Conservation (phyloP, 2,888 invertebrate species). For the Parnassius apollo region DNA sequence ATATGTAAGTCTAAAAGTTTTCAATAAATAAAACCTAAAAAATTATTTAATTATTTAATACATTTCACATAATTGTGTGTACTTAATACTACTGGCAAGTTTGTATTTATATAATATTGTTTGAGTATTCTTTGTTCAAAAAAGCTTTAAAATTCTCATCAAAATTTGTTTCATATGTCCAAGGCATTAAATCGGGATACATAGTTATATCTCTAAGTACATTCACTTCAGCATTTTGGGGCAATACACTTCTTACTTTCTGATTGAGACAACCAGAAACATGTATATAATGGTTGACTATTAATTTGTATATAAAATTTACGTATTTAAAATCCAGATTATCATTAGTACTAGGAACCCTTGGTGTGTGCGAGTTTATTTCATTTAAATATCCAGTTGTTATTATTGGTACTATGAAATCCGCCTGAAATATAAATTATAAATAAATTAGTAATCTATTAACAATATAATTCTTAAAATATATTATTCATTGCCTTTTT, state of each 20-base stretch:
- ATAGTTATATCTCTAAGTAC: conserved; percentile 56
- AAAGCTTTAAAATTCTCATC: conserved; percentile 71
- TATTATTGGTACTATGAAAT: conserved; percentile 79
- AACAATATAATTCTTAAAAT: no score
- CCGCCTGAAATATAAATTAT: conserved; percentile 62
- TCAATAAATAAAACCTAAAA: conserved; percentile 6
- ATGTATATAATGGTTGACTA: conserved; percentile 70
- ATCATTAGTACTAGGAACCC: conserved; percentile 60
- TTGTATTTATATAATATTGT: conserved; percentile 2
- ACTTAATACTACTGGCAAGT: conserved; percentile 4
- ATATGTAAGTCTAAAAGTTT: conserved; percentile 4
- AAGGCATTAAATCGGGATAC: conserved; percentile 73
- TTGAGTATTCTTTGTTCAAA: conserved; percentile 44
- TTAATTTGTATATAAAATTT: conserved; percentile 71
- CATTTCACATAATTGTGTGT: conserved; percentile 1
- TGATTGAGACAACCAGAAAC: conserved; percentile 70
- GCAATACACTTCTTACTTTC: conserved; percentile 73
- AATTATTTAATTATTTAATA: conserved; percentile 12
- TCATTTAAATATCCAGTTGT: conserved; percentile 73
- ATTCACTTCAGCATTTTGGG: conserved; percentile 56
- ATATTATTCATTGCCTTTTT: no score
- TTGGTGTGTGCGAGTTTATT: conserved; percentile 59
- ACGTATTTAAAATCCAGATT: conserved; percentile 75
- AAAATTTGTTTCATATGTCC: conserved; percentile 71
- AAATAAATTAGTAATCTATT: background rate